phyloP scores from a whole-genome alignment of 2,113 vertebrate species.

The Stigmatopora nigra region DNA sequence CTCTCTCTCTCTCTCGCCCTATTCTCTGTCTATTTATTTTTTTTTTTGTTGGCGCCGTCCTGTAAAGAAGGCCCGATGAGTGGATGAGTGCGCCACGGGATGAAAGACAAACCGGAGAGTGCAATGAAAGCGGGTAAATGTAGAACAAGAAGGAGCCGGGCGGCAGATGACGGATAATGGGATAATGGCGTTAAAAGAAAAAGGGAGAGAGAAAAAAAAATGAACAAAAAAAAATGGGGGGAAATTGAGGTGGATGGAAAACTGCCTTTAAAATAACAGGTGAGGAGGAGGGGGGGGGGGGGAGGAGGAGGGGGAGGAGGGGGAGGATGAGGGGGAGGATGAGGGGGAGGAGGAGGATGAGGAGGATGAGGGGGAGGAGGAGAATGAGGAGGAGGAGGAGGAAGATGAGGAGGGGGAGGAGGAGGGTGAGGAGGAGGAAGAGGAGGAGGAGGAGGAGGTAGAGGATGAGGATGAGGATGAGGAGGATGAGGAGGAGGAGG shows the following conservation, averaged over 20 bases:
- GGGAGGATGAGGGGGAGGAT: too few relatives aligned
- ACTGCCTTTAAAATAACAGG: conserved; percentile 3
- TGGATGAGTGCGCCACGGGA: conserved; percentile 14
- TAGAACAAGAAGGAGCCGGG: conserved; percentile 1
- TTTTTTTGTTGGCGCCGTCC: not conserved
- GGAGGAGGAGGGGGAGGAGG: too few relatives aligned
- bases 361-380: too few relatives aligned
- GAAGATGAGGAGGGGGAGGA: too few relatives aligned
- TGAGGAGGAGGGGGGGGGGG: not conserved
- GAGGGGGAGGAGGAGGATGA: too few relatives aligned
- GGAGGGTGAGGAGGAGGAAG: too few relatives aligned
- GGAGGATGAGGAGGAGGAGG: too few relatives aligned
- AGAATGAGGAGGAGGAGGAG: too few relatives aligned
- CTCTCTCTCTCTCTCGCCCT: too few relatives aligned
- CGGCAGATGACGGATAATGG: not conserved
- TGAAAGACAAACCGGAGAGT: conserved; percentile 14
- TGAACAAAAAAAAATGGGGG: not conserved
- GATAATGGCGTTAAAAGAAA: not conserved
- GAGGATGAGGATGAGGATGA: too few relatives aligned
- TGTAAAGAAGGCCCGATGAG: conserved; percentile 4
- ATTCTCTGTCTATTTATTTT: not conserved
- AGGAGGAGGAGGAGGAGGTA: too few relatives aligned
- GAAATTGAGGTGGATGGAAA: not conserved
- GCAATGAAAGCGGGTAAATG: conserved; percentile 2
- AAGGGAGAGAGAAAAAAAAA: too few relatives aligned